Base-by-base conservation (phyloP, 37 sponge, comb jelly and placozoan genomes). In the Hormiphora californensis region DNA sequence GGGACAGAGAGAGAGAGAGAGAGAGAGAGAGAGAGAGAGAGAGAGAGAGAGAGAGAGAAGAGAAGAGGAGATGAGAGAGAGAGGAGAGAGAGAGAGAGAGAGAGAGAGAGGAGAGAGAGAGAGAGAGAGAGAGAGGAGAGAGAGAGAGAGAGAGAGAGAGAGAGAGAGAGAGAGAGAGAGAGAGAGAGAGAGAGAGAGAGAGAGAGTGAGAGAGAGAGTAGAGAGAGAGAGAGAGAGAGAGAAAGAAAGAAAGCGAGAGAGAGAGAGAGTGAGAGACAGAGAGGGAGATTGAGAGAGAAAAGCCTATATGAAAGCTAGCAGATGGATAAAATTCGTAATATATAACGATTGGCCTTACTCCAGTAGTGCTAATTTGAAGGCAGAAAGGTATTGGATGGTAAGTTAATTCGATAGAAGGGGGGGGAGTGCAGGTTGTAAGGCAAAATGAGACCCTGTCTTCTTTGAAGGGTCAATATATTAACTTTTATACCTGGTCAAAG, bases 401-500 rank as follows among this genome's bases (percentile, higher is more conserved):
- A n/a, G n/a, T n/a, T n/a, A n/a, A n/a, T n/a, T n/a, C n/a, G n/a
- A n/a, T n/a, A n/a, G n/a, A n/a, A n/a, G n/a, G n/a, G n/a, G n/a
- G n/a, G n/a, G n/a, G n/a, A n/a, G n/a, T n/a, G n/a, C n/a, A n/a
- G n/a, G n/a, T n/a, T n/a, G n/a, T n/a, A n/a, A n/a, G n/a, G n/a
- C n/a, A n/a, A n/a, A n/a, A n/a, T n/a, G n/a, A 49, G n/a, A 30
- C 7, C 22, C 22, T 5, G 61, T 25, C 61, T 28, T 5, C 30
- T 57, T 21, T 25, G 30, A 25, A 57, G 61, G 61, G n/a, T 5
- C 61, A 57, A 12, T 5, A 30, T 4, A 49, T 49, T 49, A 49
- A 9, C 9, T 65, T n/a, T n/a, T n/a, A n/a, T 19, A 65, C 67
- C 67, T 65, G 67, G 37, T 65, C 67, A 65, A 65, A 65, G 4